Base-by-base conservation (phyloP, 2,888 invertebrate species). In the Micoletzkya japonica region DNA sequence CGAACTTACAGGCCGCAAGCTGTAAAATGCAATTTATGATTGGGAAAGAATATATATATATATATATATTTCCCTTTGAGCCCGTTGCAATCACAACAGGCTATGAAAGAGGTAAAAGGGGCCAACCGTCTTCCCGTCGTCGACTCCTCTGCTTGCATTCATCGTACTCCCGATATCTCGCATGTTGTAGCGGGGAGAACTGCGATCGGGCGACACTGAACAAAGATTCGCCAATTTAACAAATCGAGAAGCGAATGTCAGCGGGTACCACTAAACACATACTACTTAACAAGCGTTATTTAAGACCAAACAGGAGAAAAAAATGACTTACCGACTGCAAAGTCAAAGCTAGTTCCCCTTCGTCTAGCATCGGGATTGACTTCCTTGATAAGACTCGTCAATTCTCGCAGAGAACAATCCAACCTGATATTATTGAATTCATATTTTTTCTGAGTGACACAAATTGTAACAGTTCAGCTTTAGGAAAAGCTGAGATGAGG, bases 291-390 rank as follows among this genome's bases (percentile, higher is more conserved):
- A 52, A 6, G 49, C 49, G 24, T n/a, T 49, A 4, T 2, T n/a
- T 49, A 14, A 20, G 17, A 49, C n/a, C 20, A 49, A 49, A 49
- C 24, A 3, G 49, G 17, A 14, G 24, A 49, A n/a, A 49, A 6
- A 2, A 61, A 4, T 34, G 56, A 2, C 54, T 37, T 1, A 81
- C 84, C 82, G 34, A 96, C 89, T 2, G 94, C 92, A 88, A 98
- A 99, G 86, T 94, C 95, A 87, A 98, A 97, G 84, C 93, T 93
- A 3, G 97, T 97, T 57, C 97, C 97, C 86, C 94, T 94, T 69
- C 92, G 91, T 61, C 96, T 89, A 0, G 97, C 93, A 86, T 97
- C 97, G 6, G 94, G 94, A 87, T 97, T 97, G 0, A 68, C 97
- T 89, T 98, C 97, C 86, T 95, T 95, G 0, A 99, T 95, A 7